These are phyloP conservation scores for Uloborus plumipes DNA, from an alignment of 2,888 invertebrate genomes.

Conservation along the genomic window DNA sequence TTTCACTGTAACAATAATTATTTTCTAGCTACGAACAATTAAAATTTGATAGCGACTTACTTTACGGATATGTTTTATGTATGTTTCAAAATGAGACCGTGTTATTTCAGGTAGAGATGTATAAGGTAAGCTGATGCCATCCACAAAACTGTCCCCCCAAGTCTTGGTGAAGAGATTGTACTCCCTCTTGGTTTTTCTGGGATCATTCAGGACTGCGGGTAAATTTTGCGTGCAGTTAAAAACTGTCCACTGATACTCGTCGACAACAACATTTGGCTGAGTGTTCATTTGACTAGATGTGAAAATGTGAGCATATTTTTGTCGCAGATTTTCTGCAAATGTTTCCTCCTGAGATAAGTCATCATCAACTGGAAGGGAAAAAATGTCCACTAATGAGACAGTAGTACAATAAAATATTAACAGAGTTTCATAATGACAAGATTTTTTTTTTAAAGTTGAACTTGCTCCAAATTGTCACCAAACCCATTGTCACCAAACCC, in stretches of 20 bases:
- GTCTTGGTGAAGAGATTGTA: slow-evolving; percentile 94
- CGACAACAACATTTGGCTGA: slow-evolving; percentile 56
- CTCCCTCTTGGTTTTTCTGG: slow-evolving; percentile 83
- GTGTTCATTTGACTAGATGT: slow-evolving; percentile 48
- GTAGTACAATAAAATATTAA: not conserved
- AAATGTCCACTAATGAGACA: not conserved
- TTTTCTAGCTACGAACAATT: no score
- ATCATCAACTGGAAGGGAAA: slow-evolving; percentile 44
- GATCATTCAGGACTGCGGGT: slow-evolving; percentile 95
- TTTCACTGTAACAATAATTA: no score
- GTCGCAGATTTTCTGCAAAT: slow-evolving; percentile 57
- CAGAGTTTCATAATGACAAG: no score
- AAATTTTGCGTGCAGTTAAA: slow-evolving; percentile 94
- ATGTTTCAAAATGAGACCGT: slow-evolving; percentile 86
- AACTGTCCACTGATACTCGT: slow-evolving; percentile 79
- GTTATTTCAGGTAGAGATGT: slow-evolving; percentile 87
- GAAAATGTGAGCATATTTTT: slow-evolving; percentile 61
- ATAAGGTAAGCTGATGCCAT: slow-evolving; percentile 81
- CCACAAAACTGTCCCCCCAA: slow-evolving; percentile 96
- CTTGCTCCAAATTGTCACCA: no score
- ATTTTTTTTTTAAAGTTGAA: no score
- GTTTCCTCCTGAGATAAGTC: slow-evolving; percentile 54
- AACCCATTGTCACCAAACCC: no score
- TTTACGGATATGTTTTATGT: slow-evolving; percentile 80
- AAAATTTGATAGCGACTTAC: slow-evolving; percentile 67